Evolutionary conservation across 2,113 vertebrate genomes (phyloP).

Genomic region (Ameiurus melas): DNA sequence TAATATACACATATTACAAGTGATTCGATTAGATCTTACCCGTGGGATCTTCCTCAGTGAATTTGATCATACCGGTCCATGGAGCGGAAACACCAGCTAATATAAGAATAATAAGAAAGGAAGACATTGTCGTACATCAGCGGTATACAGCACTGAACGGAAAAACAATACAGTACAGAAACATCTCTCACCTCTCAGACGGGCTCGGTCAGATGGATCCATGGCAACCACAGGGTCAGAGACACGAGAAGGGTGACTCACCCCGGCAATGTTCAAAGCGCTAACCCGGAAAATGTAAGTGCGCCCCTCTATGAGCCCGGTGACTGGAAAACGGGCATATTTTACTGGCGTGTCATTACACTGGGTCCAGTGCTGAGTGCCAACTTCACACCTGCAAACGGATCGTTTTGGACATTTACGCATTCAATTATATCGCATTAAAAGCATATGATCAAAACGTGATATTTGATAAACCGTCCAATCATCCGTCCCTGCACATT

Average conservation of each 20-base stretch:
- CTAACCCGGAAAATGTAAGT: slow-evolving; percentile 92
- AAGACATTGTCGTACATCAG: background rate
- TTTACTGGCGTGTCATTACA: slow-evolving; percentile 95
- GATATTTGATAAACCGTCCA: background rate
- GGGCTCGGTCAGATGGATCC: slow-evolving; percentile 90
- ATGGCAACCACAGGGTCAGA: slow-evolving; percentile 88
- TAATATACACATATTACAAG: background rate
- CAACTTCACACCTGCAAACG: slow-evolving; percentile 86
- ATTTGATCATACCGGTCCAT: slow-evolving; percentile 98
- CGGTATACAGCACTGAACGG: background rate
- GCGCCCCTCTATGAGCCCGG: slow-evolving; percentile 90
- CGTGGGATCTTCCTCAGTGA: slow-evolving; percentile 94
- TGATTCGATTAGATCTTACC: slow-evolving; percentile 67
- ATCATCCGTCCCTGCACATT: no score
- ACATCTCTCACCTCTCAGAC: slow-evolving; percentile 78
- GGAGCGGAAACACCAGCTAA: slow-evolving; percentile 91
- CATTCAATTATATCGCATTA: background rate
- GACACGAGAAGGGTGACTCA: slow-evolving; percentile 85
- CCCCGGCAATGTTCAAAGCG: slow-evolving; percentile 85
- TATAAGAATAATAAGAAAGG: background rate
- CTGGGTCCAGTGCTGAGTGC: slow-evolving; percentile 89
- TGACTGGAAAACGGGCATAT: slow-evolving; percentile 95
- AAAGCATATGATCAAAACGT: background rate
- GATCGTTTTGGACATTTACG: background rate
- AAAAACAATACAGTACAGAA: background rate